Evolutionary conservation across 2,797 vertebrate genomes (phyloP), one percentile per base, ranked within the genome.

Genomic region (Chromis chromis): DNA sequence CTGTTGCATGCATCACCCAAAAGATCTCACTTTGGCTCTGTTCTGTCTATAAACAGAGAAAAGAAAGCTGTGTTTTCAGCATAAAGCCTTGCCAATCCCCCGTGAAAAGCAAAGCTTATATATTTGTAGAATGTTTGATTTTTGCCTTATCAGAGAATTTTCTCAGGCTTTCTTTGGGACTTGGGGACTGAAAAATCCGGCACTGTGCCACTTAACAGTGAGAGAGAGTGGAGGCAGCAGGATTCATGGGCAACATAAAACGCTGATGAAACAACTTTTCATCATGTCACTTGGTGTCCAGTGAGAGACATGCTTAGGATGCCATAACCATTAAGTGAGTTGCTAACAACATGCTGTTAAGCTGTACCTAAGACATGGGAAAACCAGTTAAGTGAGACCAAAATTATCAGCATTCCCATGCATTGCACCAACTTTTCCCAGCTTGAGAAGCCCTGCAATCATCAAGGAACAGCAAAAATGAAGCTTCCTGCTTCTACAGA

Each of bases 111-210:
- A 6, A 68, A 16, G 33, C 65, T 64, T 27, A 48, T 60, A 66
- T 84, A 65, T 74, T 79, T 78, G 5, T 27, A 79, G 59, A 78
- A 76, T 79, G 65, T 79, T 81, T 68, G 4, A 86, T 82, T 73
- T 80, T 67, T 57, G 19, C 73, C 86, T 88, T 88, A 87, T 91
- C 86, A 81, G 81, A 62, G 53, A 25, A 53, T 88, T 93, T 36
- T 94, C 91, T 92, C 89, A 93, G 89, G 91, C 88, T 85, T 84
- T 77, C 79, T 88, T 63, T 74, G 74, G 84, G 84, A 84, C 79
- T 87, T 39, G 54, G 65, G 63, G 74, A 59, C 77, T 84, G 63
- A 80, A 72, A 86, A 78, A 22, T 74, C 63, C 21, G 22, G 78
- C 76, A 81, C 49, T 53, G 46, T 68, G 75, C 62, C 81, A 76